Evolutionary conservation across 2,797 vertebrate genomes (phyloP), one percentile per base, ranked within the genome.

Genomic region (Rhynchotus rufescens): DNA sequence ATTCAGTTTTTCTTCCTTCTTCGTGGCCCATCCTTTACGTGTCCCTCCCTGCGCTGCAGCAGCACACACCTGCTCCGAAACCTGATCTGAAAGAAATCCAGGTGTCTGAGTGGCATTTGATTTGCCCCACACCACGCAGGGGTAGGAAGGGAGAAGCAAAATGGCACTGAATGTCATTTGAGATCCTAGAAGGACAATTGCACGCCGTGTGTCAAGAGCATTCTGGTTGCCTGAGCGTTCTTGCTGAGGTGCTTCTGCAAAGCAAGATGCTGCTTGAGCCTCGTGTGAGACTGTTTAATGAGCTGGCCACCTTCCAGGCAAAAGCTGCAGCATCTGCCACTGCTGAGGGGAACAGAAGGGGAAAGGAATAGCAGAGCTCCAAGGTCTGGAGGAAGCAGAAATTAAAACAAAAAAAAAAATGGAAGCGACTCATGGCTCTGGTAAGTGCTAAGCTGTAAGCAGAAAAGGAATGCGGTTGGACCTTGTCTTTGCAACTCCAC

Each of bases 1-100:
- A 95, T 96, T 91, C 94, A 92, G 93, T 97, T 97, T 98, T 98
- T 98, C 96, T 98, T 98, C 98, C 95, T 95, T 94, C 69, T 89
- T 78, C 88, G 86, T 77, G 84, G 75, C 80, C 94, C 1, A 1
- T 57, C 42, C 22, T 93, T 66, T 42, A 74, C 81, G 90, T 88
- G 16, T 79, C 92, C 16, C 56, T 88, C 90, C 73, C n/a, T 75
- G 86, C 89, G 61, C 78, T 60, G 69, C 61, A 57, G 47, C 45
- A 69, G 17, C n/a, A 32, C 61, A 75, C 19, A 77, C 21, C 75
- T 28, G 47, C 69, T 54, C 49, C 0, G 0, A 88, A 92, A 49
- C 3, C 52, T 40, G 40, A 40, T 40, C 67, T 3, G 51, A 67
- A 89, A 76, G 88, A 84, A 68, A 86, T 54, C 47, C 76, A 49